These are phyloP conservation scores for Ceratosolen fusciceps DNA, from an alignment of 1,140 invertebrate species.

Conservation along the genomic window DNA sequence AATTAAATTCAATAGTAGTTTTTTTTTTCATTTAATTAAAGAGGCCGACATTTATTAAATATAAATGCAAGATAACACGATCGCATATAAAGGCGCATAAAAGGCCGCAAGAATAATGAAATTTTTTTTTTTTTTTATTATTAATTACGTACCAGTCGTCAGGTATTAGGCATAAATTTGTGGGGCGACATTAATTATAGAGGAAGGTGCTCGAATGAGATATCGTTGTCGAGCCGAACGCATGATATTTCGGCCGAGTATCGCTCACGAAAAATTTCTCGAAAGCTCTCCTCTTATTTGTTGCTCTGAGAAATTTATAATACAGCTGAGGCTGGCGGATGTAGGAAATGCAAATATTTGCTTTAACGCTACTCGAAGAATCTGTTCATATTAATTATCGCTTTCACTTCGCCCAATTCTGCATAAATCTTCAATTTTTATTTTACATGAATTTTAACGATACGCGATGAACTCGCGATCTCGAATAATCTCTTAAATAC, in stretches of 20 bases:
- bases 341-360: conserved; percentile 22
- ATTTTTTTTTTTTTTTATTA: no score
- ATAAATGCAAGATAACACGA: no score
- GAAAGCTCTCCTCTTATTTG: conserved; percentile 24
- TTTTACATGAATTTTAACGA: not conserved
- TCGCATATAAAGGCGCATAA: no score
- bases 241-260: conserved; percentile 14
- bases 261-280: conserved; percentile 12
- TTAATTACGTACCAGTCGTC: no score
- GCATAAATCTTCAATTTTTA: conserved; percentile 14
- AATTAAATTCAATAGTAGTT: no score
- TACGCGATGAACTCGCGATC: not conserved
- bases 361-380: not conserved
- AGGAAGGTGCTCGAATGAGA: not conserved
- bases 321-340: not conserved
- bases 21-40: no score
- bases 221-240: not conserved
- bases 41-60: no score
- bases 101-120: no score
- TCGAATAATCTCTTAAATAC: not conserved
- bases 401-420: not conserved
- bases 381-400: conserved; percentile 1
- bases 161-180: not conserved
- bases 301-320: conserved; percentile 21
- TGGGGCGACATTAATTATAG: not conserved